Percentiles rank a stretch among this genome's conserved stretches.
These are phyloP conservation scores for Formica exsecta DNA, from an alignment of 1,140 invertebrate genomes.

Conservation along the genomic window DNA sequence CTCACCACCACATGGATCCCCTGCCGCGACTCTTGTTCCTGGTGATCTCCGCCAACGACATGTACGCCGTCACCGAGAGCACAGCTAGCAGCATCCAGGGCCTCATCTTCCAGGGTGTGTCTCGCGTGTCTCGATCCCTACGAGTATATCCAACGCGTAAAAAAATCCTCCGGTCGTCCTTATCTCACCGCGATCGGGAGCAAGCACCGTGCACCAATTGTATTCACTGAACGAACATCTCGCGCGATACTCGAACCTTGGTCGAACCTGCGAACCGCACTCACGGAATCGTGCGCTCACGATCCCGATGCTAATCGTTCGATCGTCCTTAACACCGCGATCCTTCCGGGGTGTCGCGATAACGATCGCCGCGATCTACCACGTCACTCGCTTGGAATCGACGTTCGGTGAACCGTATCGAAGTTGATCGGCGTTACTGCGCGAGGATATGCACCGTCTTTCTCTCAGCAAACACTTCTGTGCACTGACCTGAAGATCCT, in stretches of 20 bases:
- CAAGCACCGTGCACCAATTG: constrained; percentile 60
- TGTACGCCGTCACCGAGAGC: constrained; percentile 79
- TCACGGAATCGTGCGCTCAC: constrained; percentile 28
- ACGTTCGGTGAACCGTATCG: constrained; percentile 1
- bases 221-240: constrained; percentile 71
- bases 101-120: constrained; percentile 77
- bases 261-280: constrained; percentile 51
- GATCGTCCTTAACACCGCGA: constrained; percentile 47
- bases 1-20: constrained; percentile 88
- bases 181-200: constrained; percentile 13
- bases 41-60: constrained; percentile 80
- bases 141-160: not conserved
- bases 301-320: constrained; percentile 45
- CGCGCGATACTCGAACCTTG: constrained; percentile 38
- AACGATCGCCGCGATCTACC: constrained; percentile 46
- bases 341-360: constrained; percentile 47
- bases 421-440: not conserved
- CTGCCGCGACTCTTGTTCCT: constrained; percentile 87
- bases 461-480: constrained; percentile 21
- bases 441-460: not conserved
- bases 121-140: constrained; percentile 24
- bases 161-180: constrained; percentile 26
- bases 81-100: constrained; percentile 81
- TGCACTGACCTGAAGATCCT: constrained; percentile 30
- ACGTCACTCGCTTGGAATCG: not conserved